Base-by-base conservation (phyloP, 1,140 invertebrate species). In the Zelostemma sp. region DNA sequence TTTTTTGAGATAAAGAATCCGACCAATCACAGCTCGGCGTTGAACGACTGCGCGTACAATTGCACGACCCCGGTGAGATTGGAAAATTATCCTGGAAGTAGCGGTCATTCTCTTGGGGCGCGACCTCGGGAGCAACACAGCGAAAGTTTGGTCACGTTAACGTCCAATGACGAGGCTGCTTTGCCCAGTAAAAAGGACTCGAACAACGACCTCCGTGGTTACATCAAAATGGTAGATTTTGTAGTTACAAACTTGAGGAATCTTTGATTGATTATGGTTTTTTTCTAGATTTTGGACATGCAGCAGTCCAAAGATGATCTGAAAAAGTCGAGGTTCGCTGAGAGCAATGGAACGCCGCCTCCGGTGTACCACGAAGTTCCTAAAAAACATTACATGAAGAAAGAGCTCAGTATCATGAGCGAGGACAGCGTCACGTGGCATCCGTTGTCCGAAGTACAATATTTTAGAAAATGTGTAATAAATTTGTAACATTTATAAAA, bases 201-300 rank as follows among this genome's bases (percentile, higher is more conserved):
- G 5, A 80, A 75, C 19, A 80, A 77, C 45, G 83, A 85, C 65
- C 62, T 85, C 15, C 64, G 73, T 53, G 80, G 77, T 74, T 85
- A 84, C 46, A 79, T 85, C 19, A 78, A 80, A 80, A 81, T 85
- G 82, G 84, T 84, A 58, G 21, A n/a, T n/a, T 35, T 35, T 35
- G 5, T 35, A 35, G n/a, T n/a, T n/a, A n/a, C n/a, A n/a, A n/a
- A n/a, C n/a, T n/a, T n/a, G n/a, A n/a, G n/a, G n/a, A n/a, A n/a
- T n/a, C n/a, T n/a, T n/a, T n/a, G n/a, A n/a, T n/a, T n/a, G n/a
- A n/a, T n/a, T n/a, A n/a, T 35, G 5, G n/a, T 11, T 9, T 35
- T 35, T 47, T 69, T 62, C 55, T 5, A 82, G 80, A 80, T 85
- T 56, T 62, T 82, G 14, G 80, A 85, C 17, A 80, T 84, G 79